Conservation (phyloP, 2,888 invertebrate genomes). For the Trissonchulus latispiculum region DNA sequence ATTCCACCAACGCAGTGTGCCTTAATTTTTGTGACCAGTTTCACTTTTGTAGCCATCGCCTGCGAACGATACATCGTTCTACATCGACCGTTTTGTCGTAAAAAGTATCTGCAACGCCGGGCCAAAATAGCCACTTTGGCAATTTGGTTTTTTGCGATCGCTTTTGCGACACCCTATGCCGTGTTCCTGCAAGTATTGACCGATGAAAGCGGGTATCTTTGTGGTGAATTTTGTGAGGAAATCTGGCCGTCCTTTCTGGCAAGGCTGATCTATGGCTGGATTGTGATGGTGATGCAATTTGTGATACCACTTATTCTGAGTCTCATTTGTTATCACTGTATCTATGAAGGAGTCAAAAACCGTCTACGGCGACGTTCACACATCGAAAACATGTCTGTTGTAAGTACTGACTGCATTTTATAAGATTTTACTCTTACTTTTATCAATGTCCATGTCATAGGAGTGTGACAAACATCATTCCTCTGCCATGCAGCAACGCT, state of each 20-base stretch:
- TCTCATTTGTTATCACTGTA: background rate
- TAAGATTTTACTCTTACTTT: no score
- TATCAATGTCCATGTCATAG: no score
- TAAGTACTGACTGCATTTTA: no score
- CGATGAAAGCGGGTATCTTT: background rate
- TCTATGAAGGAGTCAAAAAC: background rate
- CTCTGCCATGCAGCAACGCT: no score
- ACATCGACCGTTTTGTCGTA: constrained; percentile 28
- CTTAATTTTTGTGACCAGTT: constrained; percentile 39
- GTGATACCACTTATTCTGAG: background rate
- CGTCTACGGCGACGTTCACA: background rate
- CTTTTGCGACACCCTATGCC: background rate
- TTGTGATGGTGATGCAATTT: background rate
- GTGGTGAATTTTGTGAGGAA: constrained; percentile 10
- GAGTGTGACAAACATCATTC: no score
- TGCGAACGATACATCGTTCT: constrained; percentile 39
- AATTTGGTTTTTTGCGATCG: background rate
- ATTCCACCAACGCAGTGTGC: constrained; percentile 32
- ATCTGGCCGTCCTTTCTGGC: background rate
- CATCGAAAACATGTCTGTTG: background rate
- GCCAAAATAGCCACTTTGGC: background rate
- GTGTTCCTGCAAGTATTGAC: background rate
- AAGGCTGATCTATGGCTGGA: background rate
- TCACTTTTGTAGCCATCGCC: constrained; percentile 40
- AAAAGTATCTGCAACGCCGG: background rate